Evolutionary conservation across 2,797 vertebrate species (phyloP), one percentile per base, ranked within the genome.

Genomic region (Xerus rutilus): DNA sequence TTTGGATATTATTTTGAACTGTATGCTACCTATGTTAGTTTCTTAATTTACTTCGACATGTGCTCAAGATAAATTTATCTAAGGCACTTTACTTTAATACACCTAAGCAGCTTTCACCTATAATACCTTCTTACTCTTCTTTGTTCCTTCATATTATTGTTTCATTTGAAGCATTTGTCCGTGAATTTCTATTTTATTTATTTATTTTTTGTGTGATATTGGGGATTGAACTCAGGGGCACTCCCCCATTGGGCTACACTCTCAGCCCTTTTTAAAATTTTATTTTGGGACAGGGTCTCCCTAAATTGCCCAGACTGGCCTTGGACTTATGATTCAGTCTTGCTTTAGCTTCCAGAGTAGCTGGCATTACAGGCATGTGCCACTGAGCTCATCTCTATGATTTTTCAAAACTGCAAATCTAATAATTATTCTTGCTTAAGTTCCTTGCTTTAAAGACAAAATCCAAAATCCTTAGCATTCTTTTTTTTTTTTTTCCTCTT

Each of bases 141-240:
- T 64, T 83, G 43, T 83, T 79, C 43, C 23, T 64, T 70, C 25
- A 65, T 39, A 52, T 18, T 85, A 28, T 69, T 54, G 17, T 28
- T 83, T 35, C 43, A 72, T 92, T 94, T 94, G 57, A 92, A 94
- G 67, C 17, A 93, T 70, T 84, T 7, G 8, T 83, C 45, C 35
- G 83, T 47, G 49, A 83, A 25, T 54, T 95, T 73, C 49, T 67
- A n/a, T n/a, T 78, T 32, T 47, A 6, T 78, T 32, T 39, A 39
- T 39, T 43, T 45, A 25, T 21, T 35, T 28, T 9, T 28, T 14
- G 30, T 39, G 4, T 49, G 14, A 25, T 62, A 62, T 25, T 62
- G 21, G 9, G 59, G 23, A 62, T 25, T 62, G 59, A 62, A 62
- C 21, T 9, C 23, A 62, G 59, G 59, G 59, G 59, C 23, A 1